Evolutionary conservation across 2,888 invertebrate species (phyloP).

Genomic region (Trypoxylon attenuatum): DNA sequence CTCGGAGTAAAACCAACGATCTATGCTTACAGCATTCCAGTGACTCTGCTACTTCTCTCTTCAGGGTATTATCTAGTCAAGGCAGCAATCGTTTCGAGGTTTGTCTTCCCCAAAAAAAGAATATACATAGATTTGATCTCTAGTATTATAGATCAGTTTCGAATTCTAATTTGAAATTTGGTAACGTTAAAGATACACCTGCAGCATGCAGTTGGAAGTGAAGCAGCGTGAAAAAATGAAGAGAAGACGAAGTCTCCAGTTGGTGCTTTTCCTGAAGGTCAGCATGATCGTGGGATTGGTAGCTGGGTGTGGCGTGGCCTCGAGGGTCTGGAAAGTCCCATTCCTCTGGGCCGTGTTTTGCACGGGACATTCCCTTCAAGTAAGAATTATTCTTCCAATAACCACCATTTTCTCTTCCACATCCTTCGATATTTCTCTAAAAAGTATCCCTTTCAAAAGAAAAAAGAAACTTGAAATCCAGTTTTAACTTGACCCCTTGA

Average conservation of each 20-base stretch:
- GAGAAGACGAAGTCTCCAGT: constrained; percentile 77
- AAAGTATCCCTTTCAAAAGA: too few relatives aligned
- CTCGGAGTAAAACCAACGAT: constrained; percentile 75
- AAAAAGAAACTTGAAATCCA: too few relatives aligned
- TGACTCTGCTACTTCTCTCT: constrained; percentile 74
- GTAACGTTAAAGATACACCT: constrained; percentile 74
- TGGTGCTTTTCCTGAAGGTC: constrained; percentile 79
- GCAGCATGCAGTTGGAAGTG: constrained; percentile 78
- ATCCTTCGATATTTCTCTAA: too few relatives aligned
- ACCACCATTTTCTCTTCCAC: too few relatives aligned
- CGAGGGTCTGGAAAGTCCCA: constrained; percentile 69
- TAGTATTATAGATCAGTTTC: too few relatives aligned
- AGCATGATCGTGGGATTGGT: constrained; percentile 75
- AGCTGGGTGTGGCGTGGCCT: constrained; percentile 72
- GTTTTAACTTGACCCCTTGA: too few relatives aligned
- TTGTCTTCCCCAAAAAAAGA: neutral
- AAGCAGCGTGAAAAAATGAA: constrained; percentile 79
- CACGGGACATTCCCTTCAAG: constrained; percentile 71
- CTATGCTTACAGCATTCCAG: constrained; percentile 77
- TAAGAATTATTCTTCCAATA: too few relatives aligned
- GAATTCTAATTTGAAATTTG: neutral
- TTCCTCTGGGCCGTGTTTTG: constrained; percentile 72
- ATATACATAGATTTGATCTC: neutral
- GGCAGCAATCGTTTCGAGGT: constrained; percentile 77
- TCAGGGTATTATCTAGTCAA: constrained; percentile 76